phyloP scores from a whole-genome alignment of 2,113 vertebrate species.

The Passer montanus region DNA sequence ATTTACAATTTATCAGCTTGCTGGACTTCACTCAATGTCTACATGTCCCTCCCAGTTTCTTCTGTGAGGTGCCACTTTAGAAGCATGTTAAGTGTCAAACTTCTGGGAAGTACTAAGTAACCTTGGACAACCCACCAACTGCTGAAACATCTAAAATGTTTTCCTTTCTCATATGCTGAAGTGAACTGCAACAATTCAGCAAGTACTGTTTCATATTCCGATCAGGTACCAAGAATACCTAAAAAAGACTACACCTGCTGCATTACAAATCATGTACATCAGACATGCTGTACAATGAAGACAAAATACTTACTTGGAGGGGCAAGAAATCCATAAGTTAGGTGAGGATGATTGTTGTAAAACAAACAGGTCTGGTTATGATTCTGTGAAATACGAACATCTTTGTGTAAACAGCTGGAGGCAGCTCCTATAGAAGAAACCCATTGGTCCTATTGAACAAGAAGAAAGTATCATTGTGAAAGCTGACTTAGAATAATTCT shows the following conservation, averaged over 20 bases:
- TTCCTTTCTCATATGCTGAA: background rate
- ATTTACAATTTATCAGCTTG: background rate
- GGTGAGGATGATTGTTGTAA: constrained; percentile 63
- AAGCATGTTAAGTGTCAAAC: background rate
- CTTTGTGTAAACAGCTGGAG: constrained; percentile 72
- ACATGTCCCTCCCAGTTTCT: background rate
- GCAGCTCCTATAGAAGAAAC: constrained; percentile 12
- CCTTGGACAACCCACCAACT: background rate
- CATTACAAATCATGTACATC: background rate
- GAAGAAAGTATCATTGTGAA: background rate
- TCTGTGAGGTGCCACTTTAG: background rate
- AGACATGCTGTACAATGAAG: background rate
- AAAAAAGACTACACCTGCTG: background rate
- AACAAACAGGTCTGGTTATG: constrained; percentile 74
- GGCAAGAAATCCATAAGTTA: constrained; percentile 74
- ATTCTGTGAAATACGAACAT: constrained; percentile 67
- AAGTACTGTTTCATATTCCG: background rate
- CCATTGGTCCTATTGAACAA: constrained; percentile 64
- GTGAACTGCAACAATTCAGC: background rate
- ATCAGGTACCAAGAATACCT: background rate
- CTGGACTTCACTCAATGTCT: background rate
- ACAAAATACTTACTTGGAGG: constrained; percentile 66
- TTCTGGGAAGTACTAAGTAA: background rate
- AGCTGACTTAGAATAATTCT: background rate
- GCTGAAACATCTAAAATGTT: background rate